Percentiles rank a stretch among this genome's conserved stretches.
phyloP scores from a whole-genome alignment of 2,797 vertebrate genomes.

The Sebastes elongatus region DNA sequence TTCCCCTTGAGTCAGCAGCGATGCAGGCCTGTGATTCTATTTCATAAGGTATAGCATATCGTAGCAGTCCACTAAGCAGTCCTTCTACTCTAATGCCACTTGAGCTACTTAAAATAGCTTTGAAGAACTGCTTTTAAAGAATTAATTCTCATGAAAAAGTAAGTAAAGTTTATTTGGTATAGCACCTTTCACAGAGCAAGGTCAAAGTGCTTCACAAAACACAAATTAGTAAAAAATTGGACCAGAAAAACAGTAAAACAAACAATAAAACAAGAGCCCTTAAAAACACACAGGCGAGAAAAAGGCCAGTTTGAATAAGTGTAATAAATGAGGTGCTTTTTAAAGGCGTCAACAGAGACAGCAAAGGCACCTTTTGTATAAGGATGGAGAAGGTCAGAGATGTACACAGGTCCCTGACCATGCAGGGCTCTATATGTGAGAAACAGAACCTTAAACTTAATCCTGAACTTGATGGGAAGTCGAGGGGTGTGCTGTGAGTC shows the following conservation, averaged over 20 bases:
- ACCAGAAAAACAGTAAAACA: neutral
- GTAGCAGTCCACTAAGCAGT: neutral
- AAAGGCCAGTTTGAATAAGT: neutral
- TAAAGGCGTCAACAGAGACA: neutral
- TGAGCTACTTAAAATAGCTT: neutral
- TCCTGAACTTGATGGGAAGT: neutral
- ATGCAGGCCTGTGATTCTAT: conserved; percentile 14
- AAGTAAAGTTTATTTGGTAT: neutral
- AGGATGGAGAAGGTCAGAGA: neutral
- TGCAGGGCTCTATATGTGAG: neutral
- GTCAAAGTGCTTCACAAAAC: neutral
- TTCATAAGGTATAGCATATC: conserved; percentile 12
- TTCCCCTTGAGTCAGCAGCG: conserved; percentile 52
- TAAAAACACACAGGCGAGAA: neutral
- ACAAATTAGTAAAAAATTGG: neutral
- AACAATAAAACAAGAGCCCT: neutral
- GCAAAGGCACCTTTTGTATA: neutral
- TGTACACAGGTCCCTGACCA: neutral
- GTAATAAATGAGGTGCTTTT: no score
- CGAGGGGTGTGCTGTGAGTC: neutral
- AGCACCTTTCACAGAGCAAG: neutral
- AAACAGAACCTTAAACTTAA: neutral
- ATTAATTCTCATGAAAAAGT: neutral
- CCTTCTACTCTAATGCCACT: neutral
- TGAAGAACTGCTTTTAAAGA: neutral